Conservation (phyloP, 2,113 vertebrate species). For the Lates calcarifer region DNA sequence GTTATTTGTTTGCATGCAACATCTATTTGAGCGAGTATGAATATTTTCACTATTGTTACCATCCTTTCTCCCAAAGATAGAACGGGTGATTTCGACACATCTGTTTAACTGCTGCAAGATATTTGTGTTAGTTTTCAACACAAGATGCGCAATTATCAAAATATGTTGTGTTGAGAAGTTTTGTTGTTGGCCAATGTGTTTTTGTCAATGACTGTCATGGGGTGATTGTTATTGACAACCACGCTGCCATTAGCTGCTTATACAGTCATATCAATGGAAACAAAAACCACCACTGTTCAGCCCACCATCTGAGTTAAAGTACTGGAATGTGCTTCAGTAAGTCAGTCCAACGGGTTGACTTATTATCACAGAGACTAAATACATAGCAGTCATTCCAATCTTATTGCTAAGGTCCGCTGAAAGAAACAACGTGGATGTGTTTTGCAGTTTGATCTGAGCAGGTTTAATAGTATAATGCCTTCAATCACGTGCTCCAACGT, state of each 20-base stretch:
- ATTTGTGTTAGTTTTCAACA: neutral
- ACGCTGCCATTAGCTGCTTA: conserved; percentile 39
- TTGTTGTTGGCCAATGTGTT: neutral
- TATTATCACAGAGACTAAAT: conserved; percentile 35
- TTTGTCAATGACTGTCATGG: conserved; percentile 32
- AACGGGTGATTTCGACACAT: neutral
- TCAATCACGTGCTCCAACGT: conserved; percentile 11
- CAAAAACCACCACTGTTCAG: conserved; percentile 49
- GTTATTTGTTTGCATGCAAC: conserved; percentile 15
- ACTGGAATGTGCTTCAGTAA: conserved; percentile 40
- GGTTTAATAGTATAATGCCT: conserved; percentile 33
- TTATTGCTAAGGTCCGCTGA: conserved; percentile 12
- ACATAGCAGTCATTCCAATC: conserved; percentile 28
- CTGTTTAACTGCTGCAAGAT: conserved; percentile 12
- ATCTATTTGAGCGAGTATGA: neutral
- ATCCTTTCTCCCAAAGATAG: neutral
- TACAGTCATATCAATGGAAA: conserved; percentile 34
- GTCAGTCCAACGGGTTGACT: conserved; percentile 17
- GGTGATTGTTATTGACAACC: conserved; percentile 31
- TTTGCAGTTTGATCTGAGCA: conserved; percentile 33
- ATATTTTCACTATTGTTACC: neutral
- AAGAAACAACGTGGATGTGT: conserved; percentile 21
- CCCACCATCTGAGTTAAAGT: conserved; percentile 15
- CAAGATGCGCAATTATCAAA: neutral
- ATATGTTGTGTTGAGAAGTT: neutral